Conservation (phyloP, 2,888 invertebrate species). For the Lithophane semibrunnea region DNA sequence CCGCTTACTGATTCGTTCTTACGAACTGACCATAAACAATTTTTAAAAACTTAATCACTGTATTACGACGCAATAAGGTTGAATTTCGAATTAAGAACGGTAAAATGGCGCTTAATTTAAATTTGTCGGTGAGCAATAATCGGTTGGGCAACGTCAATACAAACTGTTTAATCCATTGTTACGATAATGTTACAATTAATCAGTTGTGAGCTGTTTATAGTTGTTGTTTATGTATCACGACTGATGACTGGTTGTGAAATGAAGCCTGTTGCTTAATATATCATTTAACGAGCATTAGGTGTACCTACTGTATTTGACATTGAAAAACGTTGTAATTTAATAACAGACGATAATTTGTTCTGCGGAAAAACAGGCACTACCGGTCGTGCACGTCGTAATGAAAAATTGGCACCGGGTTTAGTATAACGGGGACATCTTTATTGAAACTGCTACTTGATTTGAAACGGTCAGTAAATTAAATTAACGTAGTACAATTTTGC, state of each 20-base stretch:
- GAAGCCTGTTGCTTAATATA: slow-evolving; percentile 55
- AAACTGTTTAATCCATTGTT: slow-evolving; percentile 73
- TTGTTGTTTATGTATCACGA: slow-evolving; percentile 60
- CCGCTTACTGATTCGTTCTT: slow-evolving; percentile 69
- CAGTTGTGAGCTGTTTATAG: slow-evolving; percentile 69
- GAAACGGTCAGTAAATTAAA: neutral
- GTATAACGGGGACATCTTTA: neutral
- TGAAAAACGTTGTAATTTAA: slow-evolving; percentile 15
- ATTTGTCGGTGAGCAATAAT: slow-evolving; percentile 71
- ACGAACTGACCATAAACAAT: slow-evolving; percentile 64
- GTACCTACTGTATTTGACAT: slow-evolving; percentile 6
- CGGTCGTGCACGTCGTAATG: no score
- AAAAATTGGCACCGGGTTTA: neutral
- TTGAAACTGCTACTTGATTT: neutral
- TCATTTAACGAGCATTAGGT: slow-evolving; percentile 43
- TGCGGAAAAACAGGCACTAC: neutral
- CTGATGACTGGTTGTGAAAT: slow-evolving; percentile 67
- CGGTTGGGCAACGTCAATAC: slow-evolving; percentile 71
- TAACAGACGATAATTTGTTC: slow-evolving; percentile 4
- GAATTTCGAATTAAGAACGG: slow-evolving; percentile 53
- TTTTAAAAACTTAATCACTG: slow-evolving; percentile 55
- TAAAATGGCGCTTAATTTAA: slow-evolving; percentile 61
- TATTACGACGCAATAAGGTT: slow-evolving; percentile 69
- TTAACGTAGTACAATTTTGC: neutral
- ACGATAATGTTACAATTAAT: slow-evolving; percentile 73